Base-by-base conservation (phyloP, 2,113 vertebrate species). In the Dunckerocampus dactyliophorus region DNA sequence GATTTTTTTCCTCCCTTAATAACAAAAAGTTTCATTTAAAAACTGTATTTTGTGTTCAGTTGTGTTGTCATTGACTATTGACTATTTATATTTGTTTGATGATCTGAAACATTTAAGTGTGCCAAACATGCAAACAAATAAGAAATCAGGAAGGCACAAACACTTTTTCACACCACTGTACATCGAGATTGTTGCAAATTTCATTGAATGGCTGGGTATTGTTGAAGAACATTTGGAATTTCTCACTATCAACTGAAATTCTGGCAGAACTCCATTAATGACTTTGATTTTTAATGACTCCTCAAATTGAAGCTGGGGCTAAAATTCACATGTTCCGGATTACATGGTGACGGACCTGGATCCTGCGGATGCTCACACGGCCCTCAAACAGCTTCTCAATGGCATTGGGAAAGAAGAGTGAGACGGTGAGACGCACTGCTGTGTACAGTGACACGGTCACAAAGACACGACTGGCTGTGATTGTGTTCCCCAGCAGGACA, bases 391-490 rank as follows among this genome's bases (percentile, higher is more conserved):
- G 87, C 72, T 71, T 94, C 89, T 98, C 95, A 0, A 99, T 80
- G 59, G 96, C 97, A 0, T 81, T 16, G 0, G 97, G 96, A 86
- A 99, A 98, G 91, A 99, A 98, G 8, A 98, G 93, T 0, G 96
- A 97, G 69, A 98, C 90, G 0, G 94, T 97, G 87, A 98, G 83
- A 0, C 94, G 87, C 45, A 98, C 92, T 0, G 95, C 87, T 0
- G 78, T 72, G 0, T 97, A 98, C 22, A 99, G 84, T 0, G 94
- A 90, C 83, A 96, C 88, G 0, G 95, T 90, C 70, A 97, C 92
- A 3, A 99, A 99, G 53, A 98, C 95, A 0, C 82, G 83, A 60
- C 94, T 95, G 17, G 96, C 95, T 0, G 92, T 86, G 69, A 99
- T 92, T 19, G 58, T 45, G 0, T 95, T 91, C 50, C 95, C 97